These are phyloP conservation scores for Trididemnum clinides DNA, from an alignment of 23 tunicate genomes.

Conservation along the genomic window DNA sequence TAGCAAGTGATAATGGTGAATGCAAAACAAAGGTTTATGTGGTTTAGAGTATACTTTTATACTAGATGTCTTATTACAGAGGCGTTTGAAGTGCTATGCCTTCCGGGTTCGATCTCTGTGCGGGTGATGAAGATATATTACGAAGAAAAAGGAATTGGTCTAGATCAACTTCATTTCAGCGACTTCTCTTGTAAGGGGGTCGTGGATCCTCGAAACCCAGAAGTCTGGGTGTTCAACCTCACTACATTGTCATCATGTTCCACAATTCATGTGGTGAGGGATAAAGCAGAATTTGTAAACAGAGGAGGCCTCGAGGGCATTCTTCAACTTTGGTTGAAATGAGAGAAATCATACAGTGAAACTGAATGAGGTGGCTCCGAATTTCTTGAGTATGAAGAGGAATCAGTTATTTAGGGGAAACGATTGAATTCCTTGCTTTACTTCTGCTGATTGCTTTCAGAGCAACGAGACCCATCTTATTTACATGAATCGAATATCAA, in stretches of 20 bases:
- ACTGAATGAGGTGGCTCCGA: too few species aligned
- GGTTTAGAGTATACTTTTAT: too few species aligned
- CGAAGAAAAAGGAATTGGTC: neutral
- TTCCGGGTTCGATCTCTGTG: neutral
- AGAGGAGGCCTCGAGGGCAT: too few species aligned
- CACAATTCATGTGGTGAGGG: constrained; percentile 1
- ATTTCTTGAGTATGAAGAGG: too few species aligned
- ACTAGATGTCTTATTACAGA: neutral
- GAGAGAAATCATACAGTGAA: too few species aligned
- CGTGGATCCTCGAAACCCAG: neutral
- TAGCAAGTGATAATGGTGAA: too few species aligned
- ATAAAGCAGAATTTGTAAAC: too few species aligned
- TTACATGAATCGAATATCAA: constrained; percentile 26
- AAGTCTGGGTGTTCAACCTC: constrained; percentile 21
- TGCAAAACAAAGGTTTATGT: too few species aligned
- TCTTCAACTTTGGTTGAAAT: too few species aligned
- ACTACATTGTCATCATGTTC: constrained; percentile 15
- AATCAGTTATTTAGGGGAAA: too few species aligned
- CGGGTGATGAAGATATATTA: neutral
- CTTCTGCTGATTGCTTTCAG: constrained; percentile 7
- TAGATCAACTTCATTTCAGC: neutral
- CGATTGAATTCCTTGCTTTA: neutral
- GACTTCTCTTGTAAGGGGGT: constrained; percentile 9
- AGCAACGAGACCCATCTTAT: constrained; percentile 38
- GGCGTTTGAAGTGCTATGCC: constrained; percentile 1